Conservation (phyloP, 2,113 vertebrate genomes). For the Laticauda colubrina region DNA sequence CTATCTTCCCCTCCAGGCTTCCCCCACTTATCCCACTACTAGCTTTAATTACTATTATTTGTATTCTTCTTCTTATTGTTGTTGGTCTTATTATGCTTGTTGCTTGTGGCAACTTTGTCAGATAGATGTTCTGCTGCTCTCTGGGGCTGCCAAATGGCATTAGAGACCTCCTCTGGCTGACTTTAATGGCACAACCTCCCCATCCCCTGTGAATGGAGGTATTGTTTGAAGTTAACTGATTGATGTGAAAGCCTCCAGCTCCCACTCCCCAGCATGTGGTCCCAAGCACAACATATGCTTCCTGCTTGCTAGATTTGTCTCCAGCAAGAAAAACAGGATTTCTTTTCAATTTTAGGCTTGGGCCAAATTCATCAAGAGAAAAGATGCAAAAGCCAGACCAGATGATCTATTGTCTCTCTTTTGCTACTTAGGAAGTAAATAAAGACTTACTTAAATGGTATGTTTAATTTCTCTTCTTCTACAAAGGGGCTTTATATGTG, state of each 20-base stretch:
- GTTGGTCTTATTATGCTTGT: not conserved
- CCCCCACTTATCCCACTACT: not conserved
- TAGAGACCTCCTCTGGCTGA: constrained; percentile 59
- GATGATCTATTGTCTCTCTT: constrained; percentile 45
- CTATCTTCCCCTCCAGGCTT: constrained; percentile 15
- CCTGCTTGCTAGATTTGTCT: constrained; percentile 70
- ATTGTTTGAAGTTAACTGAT: constrained; percentile 67
- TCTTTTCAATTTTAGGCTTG: constrained; percentile 67
- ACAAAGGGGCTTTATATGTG: not conserved
- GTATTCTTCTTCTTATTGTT: not conserved
- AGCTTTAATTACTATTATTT: not conserved
- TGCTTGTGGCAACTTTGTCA: constrained; percentile 57
- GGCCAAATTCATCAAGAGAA: constrained; percentile 65
- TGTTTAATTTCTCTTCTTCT: not conserved
- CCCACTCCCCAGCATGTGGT: constrained; percentile 60
- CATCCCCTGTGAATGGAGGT: constrained; percentile 50
- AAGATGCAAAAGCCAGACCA: constrained; percentile 52
- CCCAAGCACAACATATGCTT: constrained; percentile 61
- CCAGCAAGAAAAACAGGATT: constrained; percentile 70
- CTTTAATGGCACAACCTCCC: constrained; percentile 60
- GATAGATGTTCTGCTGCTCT: constrained; percentile 57
- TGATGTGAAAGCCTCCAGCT: constrained; percentile 62
- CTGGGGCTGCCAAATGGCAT: constrained; percentile 55
- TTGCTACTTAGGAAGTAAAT: constrained; percentile 26
- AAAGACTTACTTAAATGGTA: constrained; percentile 29